Evolutionary conservation across 2,888 invertebrate genomes (phyloP).

Genomic region (Coenonympha arcania): DNA sequence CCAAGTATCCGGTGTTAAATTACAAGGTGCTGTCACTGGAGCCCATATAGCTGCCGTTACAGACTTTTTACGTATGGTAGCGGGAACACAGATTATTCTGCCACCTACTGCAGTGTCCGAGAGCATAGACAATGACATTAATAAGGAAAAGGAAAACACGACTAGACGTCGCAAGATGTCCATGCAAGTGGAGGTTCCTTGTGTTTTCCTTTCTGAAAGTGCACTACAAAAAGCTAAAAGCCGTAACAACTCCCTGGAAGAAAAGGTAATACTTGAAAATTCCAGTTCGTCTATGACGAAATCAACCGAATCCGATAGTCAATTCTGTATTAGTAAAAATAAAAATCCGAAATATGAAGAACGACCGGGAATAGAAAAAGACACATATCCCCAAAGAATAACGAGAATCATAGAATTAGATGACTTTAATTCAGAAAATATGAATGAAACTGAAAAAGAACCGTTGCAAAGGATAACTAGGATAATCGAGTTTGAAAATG

Average conservation of each 20-base stretch:
- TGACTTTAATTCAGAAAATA: slow-evolving; percentile 33
- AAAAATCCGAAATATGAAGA: slow-evolving; percentile 32
- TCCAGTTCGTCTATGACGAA: slow-evolving; percentile 34
- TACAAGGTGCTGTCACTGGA: slow-evolving; percentile 78
- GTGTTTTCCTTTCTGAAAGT: slow-evolving; percentile 70
- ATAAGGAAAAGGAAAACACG: slow-evolving; percentile 61
- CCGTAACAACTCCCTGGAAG: slow-evolving; percentile 64
- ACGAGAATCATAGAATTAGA: slow-evolving; percentile 68
- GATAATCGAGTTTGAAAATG: slow-evolving; percentile 61
- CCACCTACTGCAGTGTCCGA: slow-evolving; percentile 62
- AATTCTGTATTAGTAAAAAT: slow-evolving; percentile 18
- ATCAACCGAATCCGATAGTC: slow-evolving; percentile 18
- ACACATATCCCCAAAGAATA: slow-evolving; percentile 55
- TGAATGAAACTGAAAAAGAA: slow-evolving; percentile 40
- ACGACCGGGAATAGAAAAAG: slow-evolving; percentile 38
- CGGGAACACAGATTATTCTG: slow-evolving; percentile 77
- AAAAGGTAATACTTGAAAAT: slow-evolving; percentile 58
- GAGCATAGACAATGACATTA: slow-evolving; percentile 60
- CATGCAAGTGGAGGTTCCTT: slow-evolving; percentile 72
- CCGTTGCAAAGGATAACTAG: slow-evolving; percentile 63
- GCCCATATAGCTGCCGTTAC: slow-evolving; percentile 79
- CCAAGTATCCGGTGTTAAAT: slow-evolving; percentile 78
- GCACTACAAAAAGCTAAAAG: slow-evolving; percentile 65
- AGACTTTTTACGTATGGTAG: slow-evolving; percentile 77
- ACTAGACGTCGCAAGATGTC: slow-evolving; percentile 67